Conservation (phyloP, 2,113 vertebrate genomes). For the Rhinolophus ferrumequinum region DNA sequence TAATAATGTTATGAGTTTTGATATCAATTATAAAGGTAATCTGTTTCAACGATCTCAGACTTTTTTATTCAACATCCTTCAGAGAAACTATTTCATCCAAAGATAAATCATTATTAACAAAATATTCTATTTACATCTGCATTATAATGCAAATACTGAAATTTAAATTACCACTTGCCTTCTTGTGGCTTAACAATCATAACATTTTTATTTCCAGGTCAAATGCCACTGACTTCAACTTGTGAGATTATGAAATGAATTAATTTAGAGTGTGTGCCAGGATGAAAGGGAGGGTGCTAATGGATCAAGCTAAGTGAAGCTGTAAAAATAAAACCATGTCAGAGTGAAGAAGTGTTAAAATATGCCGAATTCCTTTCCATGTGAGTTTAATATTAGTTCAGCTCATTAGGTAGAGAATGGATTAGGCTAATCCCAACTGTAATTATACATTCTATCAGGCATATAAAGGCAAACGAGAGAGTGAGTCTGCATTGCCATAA, state of each 20-base stretch:
- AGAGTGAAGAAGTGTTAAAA: conserved; percentile 62
- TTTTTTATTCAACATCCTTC: conserved; percentile 27
- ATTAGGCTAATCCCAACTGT: conserved; percentile 52
- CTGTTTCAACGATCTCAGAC: conserved; percentile 15
- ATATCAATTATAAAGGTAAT: conserved; percentile 45
- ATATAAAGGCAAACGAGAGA: conserved; percentile 76
- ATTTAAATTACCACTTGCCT: conserved; percentile 69
- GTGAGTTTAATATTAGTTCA: conserved; percentile 66
- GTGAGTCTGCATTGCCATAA: conserved; percentile 36
- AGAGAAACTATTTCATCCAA: conserved; percentile 36
- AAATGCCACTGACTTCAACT: conserved; percentile 63
- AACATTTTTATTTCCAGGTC: conserved; percentile 66
- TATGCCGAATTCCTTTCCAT: conserved; percentile 10
- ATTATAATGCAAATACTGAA: conserved; percentile 65
- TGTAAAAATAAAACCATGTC: conserved; percentile 36
- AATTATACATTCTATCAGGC: conserved; percentile 73
- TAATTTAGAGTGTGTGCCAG: conserved; percentile 38
- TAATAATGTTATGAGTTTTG: conserved; percentile 3
- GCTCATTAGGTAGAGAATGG: conserved; percentile 70
- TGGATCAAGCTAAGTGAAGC: conserved; percentile 43
- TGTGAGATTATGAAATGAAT: conserved; percentile 63
- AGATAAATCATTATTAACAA: conserved; percentile 61
- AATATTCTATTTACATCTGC: conserved; percentile 45
- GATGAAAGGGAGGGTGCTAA: conserved; percentile 41
- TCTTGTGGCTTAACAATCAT: conserved; percentile 49